These are phyloP conservation scores for Danio kyathit DNA, from an alignment of 2,797 vertebrate genomes.

Conservation along the genomic window DNA sequence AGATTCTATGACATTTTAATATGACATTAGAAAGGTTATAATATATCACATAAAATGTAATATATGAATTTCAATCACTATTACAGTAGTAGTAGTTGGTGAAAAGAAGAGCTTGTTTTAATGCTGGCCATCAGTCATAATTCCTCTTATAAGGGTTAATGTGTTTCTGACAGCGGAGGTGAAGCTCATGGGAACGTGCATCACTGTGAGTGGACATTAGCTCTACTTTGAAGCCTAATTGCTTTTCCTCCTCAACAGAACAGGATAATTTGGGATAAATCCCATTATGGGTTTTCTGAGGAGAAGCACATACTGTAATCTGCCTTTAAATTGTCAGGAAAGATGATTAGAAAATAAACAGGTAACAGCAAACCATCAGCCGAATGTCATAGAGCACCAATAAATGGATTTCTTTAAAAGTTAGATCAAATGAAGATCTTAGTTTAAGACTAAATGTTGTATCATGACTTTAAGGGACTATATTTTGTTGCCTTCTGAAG, in stretches of 20 bases:
- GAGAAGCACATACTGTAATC: background rate
- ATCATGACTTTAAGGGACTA: background rate
- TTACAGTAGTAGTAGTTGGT: background rate
- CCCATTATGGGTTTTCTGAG: slow-evolving; percentile 35
- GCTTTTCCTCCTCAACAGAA: slow-evolving; percentile 11
- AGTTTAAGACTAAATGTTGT: background rate
- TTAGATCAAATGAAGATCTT: background rate
- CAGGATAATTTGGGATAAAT: slow-evolving; percentile 35
- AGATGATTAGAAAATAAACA: slow-evolving; percentile 6
- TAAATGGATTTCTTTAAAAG: background rate
- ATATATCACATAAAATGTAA: background rate
- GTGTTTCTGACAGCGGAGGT: slow-evolving; percentile 43
- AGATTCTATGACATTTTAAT: background rate
- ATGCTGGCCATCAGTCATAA: background rate
- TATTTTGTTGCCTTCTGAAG: background rate
- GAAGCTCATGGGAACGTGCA: slow-evolving; percentile 24
- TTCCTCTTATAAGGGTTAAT: slow-evolving; percentile 19
- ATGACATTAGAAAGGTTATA: background rate
- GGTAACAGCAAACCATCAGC: background rate
- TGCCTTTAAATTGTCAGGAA: slow-evolving; percentile 28
- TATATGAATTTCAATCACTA: background rate
- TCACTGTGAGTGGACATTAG: slow-evolving; percentile 10
- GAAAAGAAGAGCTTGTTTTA: background rate
- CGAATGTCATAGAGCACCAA: slow-evolving; percentile 4
- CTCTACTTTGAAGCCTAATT: slow-evolving; percentile 14